Evolutionary conservation across 2,797 vertebrate species (phyloP), one percentile per base, ranked within the genome.

Genomic region (Chloroceryle amazona): DNA sequence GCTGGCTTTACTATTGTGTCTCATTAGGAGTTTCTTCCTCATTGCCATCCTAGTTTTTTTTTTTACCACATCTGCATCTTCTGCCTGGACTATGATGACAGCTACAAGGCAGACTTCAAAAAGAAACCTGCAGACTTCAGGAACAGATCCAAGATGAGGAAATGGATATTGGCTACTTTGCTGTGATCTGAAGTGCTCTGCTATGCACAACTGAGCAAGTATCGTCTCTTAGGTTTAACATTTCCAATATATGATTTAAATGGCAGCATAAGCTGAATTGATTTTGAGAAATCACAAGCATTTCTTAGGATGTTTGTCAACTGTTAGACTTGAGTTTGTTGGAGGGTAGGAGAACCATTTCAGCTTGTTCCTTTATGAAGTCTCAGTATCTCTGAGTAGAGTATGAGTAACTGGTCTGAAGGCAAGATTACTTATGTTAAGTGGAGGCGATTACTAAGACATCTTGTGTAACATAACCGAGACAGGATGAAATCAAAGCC

Each of bases 221-320:
- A n/a, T 35, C 6, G 17, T 62, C 28, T 41, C 19, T 37, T 11
- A 25, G 15, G 13, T 58, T 65, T 68, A 21, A 85, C 68, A 49
- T 39, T 47, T n/a, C n/a, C 25, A 66, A 47, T 3, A 66, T 89
- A 62, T 87, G 73, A 11, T 29, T 25, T 33, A 60, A 82, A 28
- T 0, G 1, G 1, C 17, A 62, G 10, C 26, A 33, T 49, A 68
- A 89, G 74, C 0, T 29, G 60, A 62, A 44, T 4, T 46, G 16
- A 61, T 84, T 81, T 81, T 65, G 51, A 81, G 65, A 92, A 87
- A 65, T 23, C 5, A 31, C 46, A 76, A 72, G 11, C 7, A 41
- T 52, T 3, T 41, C 8, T 25, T 49, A 37, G 21, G 22, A 63
- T 57, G 54, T 81, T 65, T 17, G 17, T 44, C 60, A 51, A 31